Conservation (phyloP, 2,113 vertebrate species). For the Ceyx margarethae region DNA sequence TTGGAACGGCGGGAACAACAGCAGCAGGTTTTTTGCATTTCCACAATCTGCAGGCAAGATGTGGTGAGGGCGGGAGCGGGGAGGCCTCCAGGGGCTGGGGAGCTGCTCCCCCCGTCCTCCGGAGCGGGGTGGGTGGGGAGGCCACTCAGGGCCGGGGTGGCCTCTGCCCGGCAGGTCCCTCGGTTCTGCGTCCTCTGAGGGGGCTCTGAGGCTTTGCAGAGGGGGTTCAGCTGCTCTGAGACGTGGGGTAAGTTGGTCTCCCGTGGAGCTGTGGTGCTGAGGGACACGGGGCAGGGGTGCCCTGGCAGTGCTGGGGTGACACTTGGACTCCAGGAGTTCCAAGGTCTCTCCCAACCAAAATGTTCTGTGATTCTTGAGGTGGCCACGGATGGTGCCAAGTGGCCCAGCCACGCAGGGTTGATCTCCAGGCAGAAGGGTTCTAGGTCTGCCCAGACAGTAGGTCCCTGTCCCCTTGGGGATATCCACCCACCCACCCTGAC, state of each 20-base stretch:
- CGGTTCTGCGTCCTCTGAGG: rapidly evolving
- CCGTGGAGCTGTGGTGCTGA: no score
- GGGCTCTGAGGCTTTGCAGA: not conserved
- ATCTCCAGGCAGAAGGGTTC: not conserved
- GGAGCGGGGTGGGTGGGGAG: not conserved
- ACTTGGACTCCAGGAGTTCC: no score
- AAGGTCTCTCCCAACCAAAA: no score
- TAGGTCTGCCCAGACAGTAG: rapidly evolving
- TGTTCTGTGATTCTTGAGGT: not conserved
- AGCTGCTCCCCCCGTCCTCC: not conserved
- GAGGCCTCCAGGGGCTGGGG: not conserved
- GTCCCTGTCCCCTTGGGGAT: not conserved
- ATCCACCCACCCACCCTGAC: no score
- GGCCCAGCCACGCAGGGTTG: not conserved
- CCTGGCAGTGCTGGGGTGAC: no score
- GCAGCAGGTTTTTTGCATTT: not conserved
- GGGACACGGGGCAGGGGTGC: no score
- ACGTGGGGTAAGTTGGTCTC: not conserved
- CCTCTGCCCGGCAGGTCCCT: rapidly evolving
- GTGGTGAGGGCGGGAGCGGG: slow-evolving; percentile 12
- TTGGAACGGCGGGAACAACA: no score
- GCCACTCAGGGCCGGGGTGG: not conserved
- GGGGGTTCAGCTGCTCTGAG: not conserved
- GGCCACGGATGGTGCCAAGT: not conserved
- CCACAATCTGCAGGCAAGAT: slow-evolving; percentile 49